Conservation (phyloP, 1,140 invertebrate species). For the Spodoptera frugiperda region DNA sequence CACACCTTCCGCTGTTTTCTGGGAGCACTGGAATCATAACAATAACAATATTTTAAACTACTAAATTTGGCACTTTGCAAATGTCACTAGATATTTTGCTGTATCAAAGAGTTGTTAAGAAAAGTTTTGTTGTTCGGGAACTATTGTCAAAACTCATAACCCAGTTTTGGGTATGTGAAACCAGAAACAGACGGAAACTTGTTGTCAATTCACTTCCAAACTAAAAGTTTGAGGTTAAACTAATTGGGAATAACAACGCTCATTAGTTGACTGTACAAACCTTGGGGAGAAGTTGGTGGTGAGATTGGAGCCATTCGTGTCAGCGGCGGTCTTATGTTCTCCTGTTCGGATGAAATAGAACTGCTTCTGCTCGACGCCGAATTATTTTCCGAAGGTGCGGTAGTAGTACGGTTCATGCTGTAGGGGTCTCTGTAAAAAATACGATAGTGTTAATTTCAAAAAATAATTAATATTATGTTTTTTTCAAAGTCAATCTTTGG, state of each 20-base stretch:
- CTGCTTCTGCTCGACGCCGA: conserved; percentile 78
- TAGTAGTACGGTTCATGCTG: conserved; percentile 62
- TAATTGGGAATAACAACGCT: not conserved
- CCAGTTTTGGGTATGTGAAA: no score
- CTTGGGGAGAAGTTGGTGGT: conserved; percentile 76
- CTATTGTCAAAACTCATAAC: no score
- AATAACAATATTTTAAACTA: no score
- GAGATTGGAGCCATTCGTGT: conserved; percentile 77
- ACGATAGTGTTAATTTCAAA: no score
- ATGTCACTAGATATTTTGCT: no score
- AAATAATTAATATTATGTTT: no score
- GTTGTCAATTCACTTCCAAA: not conserved
- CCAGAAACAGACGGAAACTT: not conserved
- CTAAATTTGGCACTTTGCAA: no score
- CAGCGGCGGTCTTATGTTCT: conserved; percentile 76
- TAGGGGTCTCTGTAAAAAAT: conserved; percentile 58
- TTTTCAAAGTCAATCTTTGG: no score
- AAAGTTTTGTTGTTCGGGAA: no score
- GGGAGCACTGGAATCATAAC: conserved; percentile 65
- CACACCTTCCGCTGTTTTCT: conserved; percentile 78
- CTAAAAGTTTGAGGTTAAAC: not conserved
- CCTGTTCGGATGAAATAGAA: conserved; percentile 80
- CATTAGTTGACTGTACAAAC: conserved; percentile 47
- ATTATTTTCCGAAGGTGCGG: conserved; percentile 64
- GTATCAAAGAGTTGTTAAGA: not conserved